Evolutionary conservation across 1,140 invertebrate species (phyloP), one percentile per base, ranked within the genome.

Genomic region (Papilio polyxenes): DNA sequence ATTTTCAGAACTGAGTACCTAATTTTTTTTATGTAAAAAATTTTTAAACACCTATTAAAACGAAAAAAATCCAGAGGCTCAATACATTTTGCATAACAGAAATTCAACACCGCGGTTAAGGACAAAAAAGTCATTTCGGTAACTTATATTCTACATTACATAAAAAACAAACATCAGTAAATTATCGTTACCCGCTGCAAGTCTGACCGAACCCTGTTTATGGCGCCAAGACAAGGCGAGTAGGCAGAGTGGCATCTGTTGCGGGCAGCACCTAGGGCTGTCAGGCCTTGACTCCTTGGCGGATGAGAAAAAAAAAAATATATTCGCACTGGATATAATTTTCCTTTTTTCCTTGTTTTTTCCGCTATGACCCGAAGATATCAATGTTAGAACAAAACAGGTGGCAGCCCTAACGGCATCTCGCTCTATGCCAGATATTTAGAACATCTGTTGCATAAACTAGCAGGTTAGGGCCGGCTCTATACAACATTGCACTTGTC

Each of bases 181-280:
- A 62, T 48, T 75, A 49, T 23, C 8, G n/a, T 17, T 31, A 15
- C n/a, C 15, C 85, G 81, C 78, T 82, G 69, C 62, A 48, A 80
- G 75, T 84, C 51, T 23, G 62, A 74, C 23, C 75, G 13, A 13
- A 83, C 79, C 80, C 79, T 62, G 40, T 62, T 15, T 51, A 44
- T 17, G 79, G 72, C 69, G 82, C 75, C 75, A 78, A 76, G 75
- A 49, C 48, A 49, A 65, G 74, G 81, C 85, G 86, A 83, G 88
- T 88, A 83, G 89, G 86, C 86, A 84, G 69, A 75, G 75, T 59
- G 81, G 87, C 89, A 89, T 90, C 87, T 90, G 88, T 88, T 85
- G 82, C 84, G 74, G 65, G 72, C 82, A 37, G 65, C 78, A 59
- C 20, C n/a, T 59, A 59, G 56, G n/a, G 56, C 17, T 59, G 17